Evolutionary conservation across 1,140 invertebrate genomes (phyloP), one percentile per base, ranked within the genome.

Genomic region (Temnothorax longispinosus): DNA sequence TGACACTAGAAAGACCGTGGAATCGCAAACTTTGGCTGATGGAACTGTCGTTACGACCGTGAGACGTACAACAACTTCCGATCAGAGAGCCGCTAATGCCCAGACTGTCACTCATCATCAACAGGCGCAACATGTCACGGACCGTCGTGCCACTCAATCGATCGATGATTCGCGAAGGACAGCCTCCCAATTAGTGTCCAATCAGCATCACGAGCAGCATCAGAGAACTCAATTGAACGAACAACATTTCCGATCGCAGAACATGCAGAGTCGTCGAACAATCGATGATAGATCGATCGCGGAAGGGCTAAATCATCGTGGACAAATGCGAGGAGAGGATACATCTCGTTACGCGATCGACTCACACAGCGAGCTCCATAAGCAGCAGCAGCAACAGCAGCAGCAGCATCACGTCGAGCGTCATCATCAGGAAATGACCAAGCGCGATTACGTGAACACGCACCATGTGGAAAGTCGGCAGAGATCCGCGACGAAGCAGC

Each of bases 21-120:
- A 93, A 21, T 95, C 94, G 8, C 95, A 96, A 86, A 96, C 94
- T 67, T 89, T 96, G 32, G 94, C 95, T 2, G 96, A 97, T 92
- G 96, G 96, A 32, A 95, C 95, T 47, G 95, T 96, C 11, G 95
- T 95, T 18, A 95, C 95, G 0, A 96, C 95, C 4, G 15, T 60
- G 11, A 90, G 7, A 78, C 95, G 94, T 75, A 95, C 95, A 87
- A 95, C 95, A 0, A 96, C 95, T 2, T 96, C 91, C 6, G 76
- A 75, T 7, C 78, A 88, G 32, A 88, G 35, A n/a, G 44, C 64
- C 8, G 69, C 75, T 0, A 85, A 87, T 1, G 52, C 50, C 6
- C 86, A 90, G 2, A 85, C 60, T 5, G 15, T 74, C 6, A 80
- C 62, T 27, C 76, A 88, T 18, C 78, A 87, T 27, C 56, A 72